These are phyloP conservation scores for Euphydryas editha DNA, from an alignment of 2,888 invertebrate genomes.

Conservation along the genomic window DNA sequence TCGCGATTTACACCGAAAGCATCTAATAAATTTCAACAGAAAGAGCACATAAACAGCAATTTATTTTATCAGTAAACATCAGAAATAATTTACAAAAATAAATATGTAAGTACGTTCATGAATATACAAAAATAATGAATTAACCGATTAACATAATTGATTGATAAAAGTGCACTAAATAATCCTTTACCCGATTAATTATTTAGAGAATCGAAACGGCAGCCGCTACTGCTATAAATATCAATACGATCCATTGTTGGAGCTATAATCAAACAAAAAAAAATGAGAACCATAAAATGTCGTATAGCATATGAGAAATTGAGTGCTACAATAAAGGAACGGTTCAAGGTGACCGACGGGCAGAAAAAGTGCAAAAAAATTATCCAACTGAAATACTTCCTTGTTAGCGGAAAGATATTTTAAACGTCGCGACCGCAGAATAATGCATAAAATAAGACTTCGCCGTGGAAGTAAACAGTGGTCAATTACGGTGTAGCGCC, in stretches of 20 bases:
- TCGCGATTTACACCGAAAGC: slow-evolving; percentile 36
- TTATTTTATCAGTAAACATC: slow-evolving; percentile 1
- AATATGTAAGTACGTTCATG: neutral
- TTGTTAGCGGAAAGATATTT: slow-evolving; percentile 53
- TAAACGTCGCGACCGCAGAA: slow-evolving; percentile 60
- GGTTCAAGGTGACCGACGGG: slow-evolving; percentile 41
- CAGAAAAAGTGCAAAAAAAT: slow-evolving; percentile 44
- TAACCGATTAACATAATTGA: no score
- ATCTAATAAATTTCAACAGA: slow-evolving; percentile 8
- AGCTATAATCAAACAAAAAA: slow-evolving; percentile 59
- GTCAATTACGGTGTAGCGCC: slow-evolving; percentile 79
- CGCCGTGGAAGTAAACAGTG: slow-evolving; percentile 79
- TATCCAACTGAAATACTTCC: slow-evolving; percentile 53
- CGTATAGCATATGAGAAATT: slow-evolving; percentile 44
- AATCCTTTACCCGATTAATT: slow-evolving; percentile 6
- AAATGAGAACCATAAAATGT: slow-evolving; percentile 49
- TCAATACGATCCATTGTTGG: slow-evolving; percentile 51
- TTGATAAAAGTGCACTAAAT: neutral
- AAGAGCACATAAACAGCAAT: neutral
- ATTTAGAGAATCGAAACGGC: slow-evolving; percentile 49
- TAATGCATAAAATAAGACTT: slow-evolving; percentile 74
- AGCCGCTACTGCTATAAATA: slow-evolving; percentile 59
- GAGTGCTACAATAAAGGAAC: slow-evolving; percentile 40
- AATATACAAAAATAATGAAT: neutral
- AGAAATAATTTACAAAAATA: neutral